Evolutionary conservation across 2,888 invertebrate species (phyloP).

Genomic region (Eupsilia transversa): DNA sequence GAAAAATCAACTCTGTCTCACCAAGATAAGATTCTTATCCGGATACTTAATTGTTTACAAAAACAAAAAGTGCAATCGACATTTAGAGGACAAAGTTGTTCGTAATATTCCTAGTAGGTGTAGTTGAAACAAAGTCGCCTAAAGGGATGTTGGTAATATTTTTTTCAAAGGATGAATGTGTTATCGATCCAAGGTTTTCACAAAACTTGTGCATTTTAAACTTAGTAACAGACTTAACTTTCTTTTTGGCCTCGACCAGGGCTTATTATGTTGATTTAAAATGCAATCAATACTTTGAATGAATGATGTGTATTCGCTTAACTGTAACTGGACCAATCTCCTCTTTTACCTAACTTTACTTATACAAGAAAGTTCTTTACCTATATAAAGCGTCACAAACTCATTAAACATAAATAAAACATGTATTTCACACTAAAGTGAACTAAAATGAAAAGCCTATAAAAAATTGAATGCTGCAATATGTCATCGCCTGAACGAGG

Average conservation of each 20-base stretch:
- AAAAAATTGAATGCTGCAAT: constrained; percentile 52
- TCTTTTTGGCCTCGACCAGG: constrained; percentile 11
- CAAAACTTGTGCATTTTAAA: constrained; percentile 35
- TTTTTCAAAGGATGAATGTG: constrained; percentile 51
- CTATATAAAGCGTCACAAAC: neutral
- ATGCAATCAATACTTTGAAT: constrained; percentile 50
- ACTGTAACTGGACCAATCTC: neutral
- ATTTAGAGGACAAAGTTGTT: constrained; percentile 39
- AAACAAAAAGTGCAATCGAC: constrained; percentile 42
- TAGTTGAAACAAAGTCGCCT: constrained; percentile 15
- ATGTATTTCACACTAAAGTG: neutral
- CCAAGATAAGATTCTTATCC: constrained; percentile 22
- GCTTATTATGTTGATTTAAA: constrained; percentile 36
- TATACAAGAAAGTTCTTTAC: neutral
- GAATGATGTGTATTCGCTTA: constrained; percentile 27
- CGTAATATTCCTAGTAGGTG: neutral
- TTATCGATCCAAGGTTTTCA: constrained; percentile 48
- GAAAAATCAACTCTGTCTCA: constrained; percentile 43
- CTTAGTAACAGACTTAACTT: constrained; percentile 12
- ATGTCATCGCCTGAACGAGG: constrained; percentile 48
- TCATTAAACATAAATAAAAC: constrained; percentile 4
- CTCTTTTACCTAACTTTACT: neutral
- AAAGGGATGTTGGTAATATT: constrained; percentile 20
- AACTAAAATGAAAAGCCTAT: constrained; percentile 28
- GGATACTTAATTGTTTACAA: neutral